A percentile compares a stretch with the other conserved stretches of the same genome.
Conservation (phyloP, 2,113 vertebrate genomes). For the Tragulus kanchil region DNA sequence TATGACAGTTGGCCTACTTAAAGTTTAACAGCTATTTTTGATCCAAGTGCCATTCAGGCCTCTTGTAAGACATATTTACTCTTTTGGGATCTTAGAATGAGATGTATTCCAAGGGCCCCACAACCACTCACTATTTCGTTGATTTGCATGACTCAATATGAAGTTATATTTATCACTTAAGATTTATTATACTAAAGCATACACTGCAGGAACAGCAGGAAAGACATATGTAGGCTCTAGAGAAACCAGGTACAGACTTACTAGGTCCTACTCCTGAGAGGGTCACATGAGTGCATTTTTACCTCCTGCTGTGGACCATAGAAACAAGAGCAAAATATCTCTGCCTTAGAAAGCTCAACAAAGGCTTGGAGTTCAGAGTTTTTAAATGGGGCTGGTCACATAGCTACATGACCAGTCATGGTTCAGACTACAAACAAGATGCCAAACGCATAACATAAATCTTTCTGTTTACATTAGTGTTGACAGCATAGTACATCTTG, state of each 20-base stretch:
- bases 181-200: neutral
- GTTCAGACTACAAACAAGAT: neutral
- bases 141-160: neutral
- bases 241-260: neutral
- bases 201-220: neutral
- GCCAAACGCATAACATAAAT: neutral
- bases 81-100: neutral
- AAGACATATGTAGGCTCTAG: neutral
- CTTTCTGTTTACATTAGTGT: neutral
- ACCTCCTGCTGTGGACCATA: neutral
- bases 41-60: neutral
- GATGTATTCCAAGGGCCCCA: neutral
- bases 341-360: neutral
- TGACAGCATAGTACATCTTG: neutral
- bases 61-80: neutral
- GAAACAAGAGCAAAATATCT: neutral
- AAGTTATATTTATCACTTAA: neutral
- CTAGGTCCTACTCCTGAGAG: neutral
- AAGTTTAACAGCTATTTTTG: neutral
- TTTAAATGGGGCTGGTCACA: neutral
- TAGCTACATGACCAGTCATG: neutral
- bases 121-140: neutral
- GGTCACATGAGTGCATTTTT: neutral
- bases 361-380: neutral
- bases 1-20: neutral